Conservation (phyloP, 2,113 vertebrate genomes). For the Tichodroma muraria region DNA sequence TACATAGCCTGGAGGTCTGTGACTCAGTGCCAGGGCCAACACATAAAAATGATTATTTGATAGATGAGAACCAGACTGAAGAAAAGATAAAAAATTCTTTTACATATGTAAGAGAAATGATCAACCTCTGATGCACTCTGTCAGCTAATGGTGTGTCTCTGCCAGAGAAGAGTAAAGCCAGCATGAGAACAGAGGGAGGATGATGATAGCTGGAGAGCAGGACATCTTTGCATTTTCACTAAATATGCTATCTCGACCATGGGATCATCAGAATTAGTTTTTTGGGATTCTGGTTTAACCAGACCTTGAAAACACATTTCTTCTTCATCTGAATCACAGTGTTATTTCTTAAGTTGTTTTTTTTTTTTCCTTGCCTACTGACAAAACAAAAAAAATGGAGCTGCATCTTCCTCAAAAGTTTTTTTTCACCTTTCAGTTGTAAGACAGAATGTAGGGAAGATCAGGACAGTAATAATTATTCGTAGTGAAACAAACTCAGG, state of each 20-base stretch:
- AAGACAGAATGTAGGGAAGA: background rate
- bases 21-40: background rate
- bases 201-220: background rate
- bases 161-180: background rate
- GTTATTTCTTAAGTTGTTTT: background rate
- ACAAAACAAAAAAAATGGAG: background rate
- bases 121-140: background rate
- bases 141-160: background rate
- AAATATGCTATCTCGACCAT: background rate
- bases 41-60: background rate
- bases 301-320: background rate
- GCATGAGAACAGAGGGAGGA: background rate
- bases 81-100: background rate
- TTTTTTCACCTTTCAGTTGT: background rate
- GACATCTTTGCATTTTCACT: background rate
- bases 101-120: background rate
- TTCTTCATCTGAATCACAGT: background rate
- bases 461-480: background rate
- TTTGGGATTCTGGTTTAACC: background rate
- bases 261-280: background rate
- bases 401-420: background rate
- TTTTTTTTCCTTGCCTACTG: background rate
- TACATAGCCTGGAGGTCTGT: background rate
- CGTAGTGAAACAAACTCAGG: background rate
- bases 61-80: background rate